Base-by-base conservation (phyloP, 2,113 vertebrate species). In the Tiliqua scincoides region DNA sequence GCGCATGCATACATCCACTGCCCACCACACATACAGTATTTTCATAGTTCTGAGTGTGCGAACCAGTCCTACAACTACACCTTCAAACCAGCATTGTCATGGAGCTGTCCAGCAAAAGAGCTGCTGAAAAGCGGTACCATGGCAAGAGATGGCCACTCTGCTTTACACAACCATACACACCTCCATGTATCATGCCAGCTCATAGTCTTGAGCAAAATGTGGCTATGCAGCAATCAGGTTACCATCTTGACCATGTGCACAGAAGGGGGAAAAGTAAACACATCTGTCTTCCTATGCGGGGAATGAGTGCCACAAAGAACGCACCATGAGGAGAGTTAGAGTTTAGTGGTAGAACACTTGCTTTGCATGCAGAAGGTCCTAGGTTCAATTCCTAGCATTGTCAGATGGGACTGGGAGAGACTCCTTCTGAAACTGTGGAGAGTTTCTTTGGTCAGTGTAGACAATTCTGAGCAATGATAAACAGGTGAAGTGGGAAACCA, bases 41-140 rank as follows among this genome's bases (percentile, higher is more conserved):
- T 23, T 20, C 8, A 37, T 21, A 27, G 9, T 7, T 17, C 6
- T 59, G 11, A 59, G 20, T 54, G 61, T 15, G 5, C 30, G 43
- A 84, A 30, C 21, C 43, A 32, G 27, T 10, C 12, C 40, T 37
- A 27, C n/a, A 35, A 32, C 32, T n/a, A 59, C 35, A n/a, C 3
- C 3, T 10, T n/a, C 43, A 43, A 17, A 27, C 40, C 30, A 77
- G 32, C 21, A 35, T 4, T 1, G 1, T 5, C 18, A 65, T 20
- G 87, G 82, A 84, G 76, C 87, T 88, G 76, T 88, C 87, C 87
- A 88, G 82, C 87, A 79, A 12, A 79, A 80, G 2, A 32, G 67
- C 57, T 84, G 57, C 87, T 88, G 87, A 88, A 84, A 5, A 12
- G 30, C 74, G 79, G 82, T 70, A 12, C 57, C 11, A 15, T 23